phyloP scores from a whole-genome alignment of 2,113 vertebrate species.

The Grantiella picta region DNA sequence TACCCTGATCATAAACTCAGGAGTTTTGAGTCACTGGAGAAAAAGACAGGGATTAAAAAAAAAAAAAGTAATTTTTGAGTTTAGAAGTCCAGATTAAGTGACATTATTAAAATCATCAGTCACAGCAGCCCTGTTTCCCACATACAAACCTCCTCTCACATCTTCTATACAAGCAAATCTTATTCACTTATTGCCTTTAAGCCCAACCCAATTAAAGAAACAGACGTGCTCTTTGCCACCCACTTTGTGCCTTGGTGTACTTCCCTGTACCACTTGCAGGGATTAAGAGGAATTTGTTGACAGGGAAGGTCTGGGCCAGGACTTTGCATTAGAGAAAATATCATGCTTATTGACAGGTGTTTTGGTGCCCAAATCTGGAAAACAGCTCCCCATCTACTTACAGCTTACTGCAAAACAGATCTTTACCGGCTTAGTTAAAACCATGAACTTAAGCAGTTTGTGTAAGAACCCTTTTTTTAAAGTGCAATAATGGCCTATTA shows the following conservation, averaged over 20 bases:
- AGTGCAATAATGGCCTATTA: not conserved
- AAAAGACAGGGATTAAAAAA: not conserved
- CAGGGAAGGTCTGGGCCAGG: not conserved
- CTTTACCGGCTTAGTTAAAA: not conserved
- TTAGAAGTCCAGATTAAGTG: not conserved
- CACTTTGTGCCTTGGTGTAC: not conserved
- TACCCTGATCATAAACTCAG: not conserved
- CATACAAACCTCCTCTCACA: not conserved
- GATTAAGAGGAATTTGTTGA: not conserved
- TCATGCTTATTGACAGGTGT: not conserved
- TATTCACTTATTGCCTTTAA: not conserved
- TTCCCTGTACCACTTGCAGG: not conserved
- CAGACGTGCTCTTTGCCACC: not conserved
- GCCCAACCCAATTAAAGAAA: not conserved
- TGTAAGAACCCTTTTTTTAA: not conserved
- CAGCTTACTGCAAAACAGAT: not conserved
- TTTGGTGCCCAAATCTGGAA: not conserved
- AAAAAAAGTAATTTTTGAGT: not conserved
- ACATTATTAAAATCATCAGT: constrained; percentile 57
- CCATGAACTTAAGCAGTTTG: not conserved
- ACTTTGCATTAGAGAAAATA: not conserved
- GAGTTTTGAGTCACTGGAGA: not conserved
- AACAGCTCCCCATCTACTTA: not conserved
- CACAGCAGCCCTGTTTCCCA: not conserved
- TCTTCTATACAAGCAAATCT: not conserved